phyloP scores from a whole-genome alignment of 2,888 invertebrate genomes.

The Melinopterus prodromus region DNA sequence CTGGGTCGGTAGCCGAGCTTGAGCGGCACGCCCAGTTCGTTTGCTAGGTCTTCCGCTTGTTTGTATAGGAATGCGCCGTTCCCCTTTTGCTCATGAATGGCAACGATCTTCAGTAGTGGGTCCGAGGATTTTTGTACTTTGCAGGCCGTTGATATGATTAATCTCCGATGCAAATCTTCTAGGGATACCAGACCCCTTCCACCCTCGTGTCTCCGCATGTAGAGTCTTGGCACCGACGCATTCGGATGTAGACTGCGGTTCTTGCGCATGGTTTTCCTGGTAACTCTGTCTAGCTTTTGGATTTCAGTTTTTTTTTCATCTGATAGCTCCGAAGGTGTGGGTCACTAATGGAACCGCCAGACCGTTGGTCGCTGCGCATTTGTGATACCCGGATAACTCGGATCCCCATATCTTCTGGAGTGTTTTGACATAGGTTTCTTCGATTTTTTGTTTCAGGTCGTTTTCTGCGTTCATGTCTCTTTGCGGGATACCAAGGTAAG shows the following conservation, averaged over 20 bases:
- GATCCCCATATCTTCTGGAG: too few relatives aligned
- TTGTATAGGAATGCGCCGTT: background rate
- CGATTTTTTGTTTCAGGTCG: too few relatives aligned
- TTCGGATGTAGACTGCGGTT: too few relatives aligned
- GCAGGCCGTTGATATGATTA: background rate
- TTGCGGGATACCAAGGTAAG: constrained; percentile 15
- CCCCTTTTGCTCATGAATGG: constrained; percentile 1
- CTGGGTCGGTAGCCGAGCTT: background rate
- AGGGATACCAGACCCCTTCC: background rate
- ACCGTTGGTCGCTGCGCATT: too few relatives aligned
- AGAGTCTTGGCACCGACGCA: too few relatives aligned
- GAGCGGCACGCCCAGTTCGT: background rate
- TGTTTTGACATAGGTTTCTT: too few relatives aligned
- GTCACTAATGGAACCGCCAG: too few relatives aligned
- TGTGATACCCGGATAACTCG: too few relatives aligned
- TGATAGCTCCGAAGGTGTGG: background rate
- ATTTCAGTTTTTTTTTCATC: background rate
- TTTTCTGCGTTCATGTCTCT: background rate
- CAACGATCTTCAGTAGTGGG: constrained; percentile 5
- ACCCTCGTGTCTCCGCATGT: background rate
- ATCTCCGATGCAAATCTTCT: too few relatives aligned
- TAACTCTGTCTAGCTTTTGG: background rate
- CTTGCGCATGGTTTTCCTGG: background rate
- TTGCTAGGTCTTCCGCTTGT: background rate
- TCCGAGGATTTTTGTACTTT: background rate